phyloP scores from a whole-genome alignment of 1,140 invertebrate genomes.

The Pseudoatta argentina region DNA sequence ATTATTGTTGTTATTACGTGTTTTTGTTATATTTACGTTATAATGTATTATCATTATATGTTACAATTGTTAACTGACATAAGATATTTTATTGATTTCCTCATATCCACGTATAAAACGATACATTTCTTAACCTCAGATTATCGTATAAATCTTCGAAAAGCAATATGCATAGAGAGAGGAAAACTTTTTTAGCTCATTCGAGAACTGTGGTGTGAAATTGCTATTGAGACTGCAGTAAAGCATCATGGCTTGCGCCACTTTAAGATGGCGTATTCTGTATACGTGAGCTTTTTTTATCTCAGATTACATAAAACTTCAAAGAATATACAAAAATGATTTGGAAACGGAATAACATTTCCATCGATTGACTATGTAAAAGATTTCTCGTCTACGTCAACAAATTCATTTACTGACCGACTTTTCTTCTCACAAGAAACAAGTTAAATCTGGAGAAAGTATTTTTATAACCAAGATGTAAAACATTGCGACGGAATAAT shows the following conservation, averaged over 20 bases:
- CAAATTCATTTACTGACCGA: conserved; percentile 5
- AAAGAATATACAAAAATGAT: conserved; percentile 37
- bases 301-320: conserved; percentile 36
- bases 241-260: conserved; percentile 16
- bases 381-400: background rate
- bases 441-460: conserved; percentile 5
- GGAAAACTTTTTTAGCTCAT: conserved; percentile 39
- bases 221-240: conserved; percentile 12
- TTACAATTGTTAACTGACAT: background rate
- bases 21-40: background rate
- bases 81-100: background rate
- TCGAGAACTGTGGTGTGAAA: conserved; percentile 30
- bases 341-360: conserved; percentile 1
- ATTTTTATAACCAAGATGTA: background rate
- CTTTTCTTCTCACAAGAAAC: background rate
- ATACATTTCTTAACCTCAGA: background rate
- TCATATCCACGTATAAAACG: background rate
- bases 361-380: conserved; percentile 25
- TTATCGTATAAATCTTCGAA: background rate
- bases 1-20: background rate
- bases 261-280: conserved; percentile 18
- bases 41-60: background rate
- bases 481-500: background rate
- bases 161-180: conserved; percentile 8
- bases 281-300: conserved; percentile 7